Base-by-base conservation (phyloP, 2,113 vertebrate genomes). In the Platycercus adscitus region DNA sequence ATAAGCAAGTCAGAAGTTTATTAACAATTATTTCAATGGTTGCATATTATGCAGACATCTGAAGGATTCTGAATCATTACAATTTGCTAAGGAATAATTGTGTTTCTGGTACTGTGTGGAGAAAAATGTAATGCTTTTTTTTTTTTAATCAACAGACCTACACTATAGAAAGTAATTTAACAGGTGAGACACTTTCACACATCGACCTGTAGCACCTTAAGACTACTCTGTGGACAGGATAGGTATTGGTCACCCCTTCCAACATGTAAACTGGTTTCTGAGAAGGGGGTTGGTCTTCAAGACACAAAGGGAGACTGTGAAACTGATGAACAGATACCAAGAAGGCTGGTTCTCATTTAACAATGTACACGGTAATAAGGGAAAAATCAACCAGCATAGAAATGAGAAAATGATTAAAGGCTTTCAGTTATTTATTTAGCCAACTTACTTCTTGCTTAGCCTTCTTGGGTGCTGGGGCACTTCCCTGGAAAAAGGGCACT, bases 371-470 rank as follows among this genome's bases (percentile, higher is more conserved):
- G 5, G n/a, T 82, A 79, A 46, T 39, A 43, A 70, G 60, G 68
- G 55, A 65, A 69, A 93, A 90, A 60, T 56, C 43, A 91, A 28
- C 12, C 20, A 43, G 31, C 35, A 47, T 37, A 46, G 55, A 86
- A 89, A 81, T 20, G n/a, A 81, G 41, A 89, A 91, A 28, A 65
- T 29, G 0, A 53, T 43, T 33, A 75, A 68, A 56, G 43, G 56
- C 33, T 92, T 93, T 77, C 21, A 37, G 6, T 84, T 87, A 41
- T 41, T 88, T 76, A 72, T 56, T 93, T 91, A 86, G 49, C 61
- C 21, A 60, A 49, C 44, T 60, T 53, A 46, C 14, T 80, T 80
- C 55, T 92, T 0, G 72, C 33, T 61, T 71, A 33, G 44, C 35
- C 29, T 49, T 81, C 61, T 17, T 29, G 26, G 3, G 1, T 86